phyloP scores from a whole-genome alignment of 2,888 invertebrate genomes.

The Andrena trimmerana region DNA sequence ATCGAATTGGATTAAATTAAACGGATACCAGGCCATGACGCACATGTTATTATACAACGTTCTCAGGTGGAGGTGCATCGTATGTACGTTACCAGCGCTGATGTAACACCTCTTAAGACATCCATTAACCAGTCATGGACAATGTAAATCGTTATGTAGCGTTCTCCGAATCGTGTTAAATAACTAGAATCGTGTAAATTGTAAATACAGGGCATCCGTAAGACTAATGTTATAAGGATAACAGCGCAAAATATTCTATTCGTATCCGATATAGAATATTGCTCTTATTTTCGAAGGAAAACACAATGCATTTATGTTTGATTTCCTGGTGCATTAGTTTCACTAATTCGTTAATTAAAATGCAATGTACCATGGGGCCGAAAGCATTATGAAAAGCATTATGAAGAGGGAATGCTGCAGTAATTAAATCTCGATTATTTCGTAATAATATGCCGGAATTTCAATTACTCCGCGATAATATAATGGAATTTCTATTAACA shows the following conservation, averaged over 20 bases:
- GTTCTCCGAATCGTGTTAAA: not conserved
- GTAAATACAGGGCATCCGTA: too few relatives aligned
- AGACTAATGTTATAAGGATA: not conserved
- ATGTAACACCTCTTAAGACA: constrained; percentile 33
- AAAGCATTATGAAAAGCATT: constrained; percentile 21
- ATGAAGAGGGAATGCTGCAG: not conserved
- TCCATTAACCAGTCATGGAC: constrained; percentile 58
- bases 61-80: constrained; percentile 53
- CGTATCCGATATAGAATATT: not conserved
- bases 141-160: constrained; percentile 35
- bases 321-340: not conserved
- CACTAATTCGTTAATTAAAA: constrained; percentile 28
- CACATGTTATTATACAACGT: constrained; percentile 47
- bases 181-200: not conserved
- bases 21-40: constrained; percentile 38
- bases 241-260: not conserved
- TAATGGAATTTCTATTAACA: constrained; percentile 14
- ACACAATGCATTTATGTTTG: not conserved
- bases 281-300: not conserved
- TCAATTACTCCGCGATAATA: constrained; percentile 6
- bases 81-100: constrained; percentile 19
- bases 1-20: constrained; percentile 57
- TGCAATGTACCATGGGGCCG: not conserved
- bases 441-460: constrained; percentile 11
- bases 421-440: constrained; percentile 29